Base-by-base conservation (phyloP, 2,113 vertebrate genomes). In the Trematomus loennbergii region DNA sequence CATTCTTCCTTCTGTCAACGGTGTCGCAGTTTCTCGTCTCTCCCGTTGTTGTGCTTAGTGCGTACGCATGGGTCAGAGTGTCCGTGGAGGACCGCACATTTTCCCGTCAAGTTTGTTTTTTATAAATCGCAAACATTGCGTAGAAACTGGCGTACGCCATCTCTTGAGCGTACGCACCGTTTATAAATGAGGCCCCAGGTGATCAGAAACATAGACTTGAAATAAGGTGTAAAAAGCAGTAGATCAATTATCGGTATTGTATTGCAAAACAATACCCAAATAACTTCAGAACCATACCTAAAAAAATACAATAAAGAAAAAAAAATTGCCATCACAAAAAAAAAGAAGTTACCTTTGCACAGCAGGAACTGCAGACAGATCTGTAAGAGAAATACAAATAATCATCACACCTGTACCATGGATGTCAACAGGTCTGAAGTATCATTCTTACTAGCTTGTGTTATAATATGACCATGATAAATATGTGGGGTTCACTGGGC, bases 321-420 rank as follows among this genome's bases (percentile, higher is more conserved):
- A 43, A 45, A 6, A 2, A 15, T 12, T 22, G 3, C 0, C 8
- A 15, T 48, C 9, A n/a, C 5, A 60, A 22, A 43, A 12, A 48
- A 1, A 13, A 1, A 3, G 9, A n/a, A 43, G 1, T 94, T 94
- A 99, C 98, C 98, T 99, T 99, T 16, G 96, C 88, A 83, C 96
- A 97, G 87, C 98, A 99, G 90, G 96, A 96, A 52, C 86, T 82
- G 79, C 98, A 99, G 55, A 98, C 96, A 3, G 97, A 96, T 87
- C 97, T 99, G 90, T 9, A 84, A 79, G 71, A 67, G 33, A 79
- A 79, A 81, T n/a, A 50, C 57, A 72, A 18, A 62, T 13, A 58
- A 66, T 82, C 43, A 74, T 64, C n/a, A 48, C 33, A 53, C 2
- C 1, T 25, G 2, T 2, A 22, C 58, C 11, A 46, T 65, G 18